Base-by-base conservation (phyloP, 2,113 vertebrate species). In the Rhagologus leucostigma region DNA sequence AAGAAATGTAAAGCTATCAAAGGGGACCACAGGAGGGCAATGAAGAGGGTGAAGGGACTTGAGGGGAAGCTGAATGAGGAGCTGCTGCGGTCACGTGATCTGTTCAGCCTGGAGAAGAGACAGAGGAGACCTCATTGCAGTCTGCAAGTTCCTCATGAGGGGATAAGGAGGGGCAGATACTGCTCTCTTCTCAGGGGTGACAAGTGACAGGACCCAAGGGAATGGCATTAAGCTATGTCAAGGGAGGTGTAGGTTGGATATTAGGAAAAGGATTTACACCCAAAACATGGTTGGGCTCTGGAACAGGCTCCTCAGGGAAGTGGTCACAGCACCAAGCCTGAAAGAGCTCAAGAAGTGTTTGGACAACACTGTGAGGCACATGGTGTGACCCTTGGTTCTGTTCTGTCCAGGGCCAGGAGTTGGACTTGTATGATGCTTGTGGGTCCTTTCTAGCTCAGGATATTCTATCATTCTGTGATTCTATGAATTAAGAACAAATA, bases 51-150 rank as follows among this genome's bases (percentile, higher is more conserved):
- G 18, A 64, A 65, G 21, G 26, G 26, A 7, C 17, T 42, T 16
- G 7, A 49, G 27, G 9, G 32, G 26, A 71, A 35, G 9, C 14
- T 8, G 3, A 21, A 32, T 32, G 11, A 64, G 11, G 11, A 71
- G 42, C 1, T 1, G 6, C 14, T 64, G 35, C 0, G 0, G 35
- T 49, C 26, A 64, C 27, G 64, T 35, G 16, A 1, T 50, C 11
- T 57, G 35, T 50, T 21, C 32, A 42, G 7, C 32, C 35, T 73
- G 59, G 42, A 49, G 22, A 35, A 29, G 26, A 71, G 32, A 35
- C 22, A 50, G 32, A 3, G 26, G 42, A 57, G 15, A 37, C 13
- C 22, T 57, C 44, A 23, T 3, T 32, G 68, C 9, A 59, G 7
- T 57, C 53, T 73, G 7, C 37, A 37, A 11, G 1, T 37, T 44